Evolutionary conservation across 2,113 vertebrate species (phyloP).

Genomic region (Etia nguti): DNA sequence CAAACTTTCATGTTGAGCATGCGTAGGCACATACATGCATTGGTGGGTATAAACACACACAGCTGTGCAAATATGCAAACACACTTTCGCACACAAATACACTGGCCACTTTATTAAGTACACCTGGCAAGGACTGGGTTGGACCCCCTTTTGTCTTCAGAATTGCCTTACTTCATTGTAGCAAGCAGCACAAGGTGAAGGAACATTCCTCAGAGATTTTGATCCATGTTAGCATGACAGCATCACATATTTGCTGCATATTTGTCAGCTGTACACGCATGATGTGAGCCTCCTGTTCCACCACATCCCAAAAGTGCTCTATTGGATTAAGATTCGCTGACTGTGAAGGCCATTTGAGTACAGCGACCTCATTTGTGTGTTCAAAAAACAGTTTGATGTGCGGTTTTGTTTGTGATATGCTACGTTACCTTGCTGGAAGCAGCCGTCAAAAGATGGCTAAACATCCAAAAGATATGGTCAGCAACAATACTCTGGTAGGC

Average conservation of each 20-base stretch:
- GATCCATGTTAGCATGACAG: background rate
- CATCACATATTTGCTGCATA: background rate
- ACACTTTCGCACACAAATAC: background rate
- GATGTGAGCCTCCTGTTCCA: background rate
- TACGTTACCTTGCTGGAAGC: background rate
- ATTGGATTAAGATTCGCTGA: background rate
- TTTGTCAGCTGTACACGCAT: background rate
- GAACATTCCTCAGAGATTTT: background rate
- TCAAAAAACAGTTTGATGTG: background rate
- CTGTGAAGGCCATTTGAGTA: background rate
- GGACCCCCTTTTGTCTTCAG: background rate
- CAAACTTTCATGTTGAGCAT: conserved; percentile 11
- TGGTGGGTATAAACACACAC: conserved; percentile 17
- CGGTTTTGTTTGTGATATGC: background rate
- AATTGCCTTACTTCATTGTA: background rate
- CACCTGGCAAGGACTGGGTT: background rate
- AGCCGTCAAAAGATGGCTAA: background rate
- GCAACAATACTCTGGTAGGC: background rate
- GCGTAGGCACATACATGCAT: conserved; percentile 20
- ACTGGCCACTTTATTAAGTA: background rate
- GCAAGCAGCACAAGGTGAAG: background rate
- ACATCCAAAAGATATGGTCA: background rate
- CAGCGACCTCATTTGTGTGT: background rate
- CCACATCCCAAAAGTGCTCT: background rate
- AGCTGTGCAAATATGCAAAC: conserved; percentile 44